Evolutionary conservation across 2,797 vertebrate species (phyloP).

Genomic region (Sorex maritimensis): DNA sequence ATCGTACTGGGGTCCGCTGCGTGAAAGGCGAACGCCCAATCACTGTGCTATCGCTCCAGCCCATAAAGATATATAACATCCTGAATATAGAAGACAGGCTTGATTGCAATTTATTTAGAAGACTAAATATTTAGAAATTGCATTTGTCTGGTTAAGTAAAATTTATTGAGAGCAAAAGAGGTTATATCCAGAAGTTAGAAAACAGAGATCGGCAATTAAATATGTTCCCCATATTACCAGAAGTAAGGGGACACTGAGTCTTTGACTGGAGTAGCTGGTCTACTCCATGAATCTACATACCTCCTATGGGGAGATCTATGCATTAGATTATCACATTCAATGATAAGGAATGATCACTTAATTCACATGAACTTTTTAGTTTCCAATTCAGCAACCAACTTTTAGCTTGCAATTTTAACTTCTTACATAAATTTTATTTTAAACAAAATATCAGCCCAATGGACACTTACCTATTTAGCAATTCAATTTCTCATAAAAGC

Average conservation of each 20-base stretch:
- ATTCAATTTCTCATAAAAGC: constrained; percentile 57
- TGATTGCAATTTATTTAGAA: not conserved
- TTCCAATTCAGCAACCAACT: not conserved
- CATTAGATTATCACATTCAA: constrained; percentile 1
- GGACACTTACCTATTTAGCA: constrained; percentile 39
- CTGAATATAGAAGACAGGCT: not conserved
- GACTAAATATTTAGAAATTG: not conserved
- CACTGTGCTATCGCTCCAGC: too few species aligned
- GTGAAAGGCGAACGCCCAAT: too few species aligned
- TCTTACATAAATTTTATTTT: not conserved
- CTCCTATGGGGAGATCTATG: not conserved
- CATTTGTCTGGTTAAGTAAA: not conserved
- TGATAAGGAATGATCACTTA: constrained; percentile 4
- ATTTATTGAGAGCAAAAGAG: not conserved
- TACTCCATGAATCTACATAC: not conserved
- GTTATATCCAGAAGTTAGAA: not conserved
- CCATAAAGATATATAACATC: not conserved
- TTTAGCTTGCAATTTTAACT: constrained; percentile 33
- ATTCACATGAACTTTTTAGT: not conserved
- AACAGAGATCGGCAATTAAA: not conserved
- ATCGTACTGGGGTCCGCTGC: too few species aligned
- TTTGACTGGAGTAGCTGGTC: not conserved
- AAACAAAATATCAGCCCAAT: not conserved
- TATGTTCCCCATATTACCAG: not conserved
- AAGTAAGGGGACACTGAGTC: not conserved